Evolutionary conservation across 2,888 invertebrate species (phyloP).

Genomic region (Apamea epomidion): DNA sequence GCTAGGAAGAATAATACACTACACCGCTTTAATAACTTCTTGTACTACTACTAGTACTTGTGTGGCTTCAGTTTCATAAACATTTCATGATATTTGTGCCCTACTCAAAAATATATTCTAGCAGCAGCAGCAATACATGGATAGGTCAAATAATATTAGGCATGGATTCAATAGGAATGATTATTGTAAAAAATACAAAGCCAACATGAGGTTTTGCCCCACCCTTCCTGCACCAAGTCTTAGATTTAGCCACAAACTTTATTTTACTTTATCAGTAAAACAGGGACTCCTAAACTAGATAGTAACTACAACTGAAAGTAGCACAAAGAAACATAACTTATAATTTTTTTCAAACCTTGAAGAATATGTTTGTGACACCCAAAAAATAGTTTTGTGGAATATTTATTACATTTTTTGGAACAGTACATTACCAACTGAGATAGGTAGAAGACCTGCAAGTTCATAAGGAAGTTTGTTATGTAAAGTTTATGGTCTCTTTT

Average conservation of each 20-base stretch:
- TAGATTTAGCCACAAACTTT: not conserved
- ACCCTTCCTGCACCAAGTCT: conserved; percentile 45
- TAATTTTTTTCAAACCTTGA: not conserved
- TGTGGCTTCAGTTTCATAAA: conserved; percentile 10
- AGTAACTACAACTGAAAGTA: not conserved
- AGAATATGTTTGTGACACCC: not conserved
- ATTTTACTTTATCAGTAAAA: conserved; percentile 2
- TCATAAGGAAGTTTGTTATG: conserved; percentile 2
- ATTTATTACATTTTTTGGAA: not conserved
- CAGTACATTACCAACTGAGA: not conserved
- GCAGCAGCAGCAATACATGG: conserved; percentile 3
- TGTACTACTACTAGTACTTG: not conserved
- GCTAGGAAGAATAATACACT: not conserved
- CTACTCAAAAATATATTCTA: conserved; percentile 1
- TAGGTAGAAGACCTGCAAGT: not conserved
- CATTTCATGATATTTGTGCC: not conserved
- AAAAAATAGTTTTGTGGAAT: not conserved
- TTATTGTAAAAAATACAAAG: not conserved
- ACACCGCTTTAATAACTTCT: not conserved
- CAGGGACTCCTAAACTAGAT: not conserved
- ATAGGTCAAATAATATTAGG: not conserved
- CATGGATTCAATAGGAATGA: not conserved
- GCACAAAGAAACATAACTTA: not conserved
- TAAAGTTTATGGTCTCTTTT: not conserved
- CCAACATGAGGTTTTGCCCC: conserved; percentile 40